Evolutionary conservation across 1,140 invertebrate genomes (phyloP), one percentile per base, ranked within the genome.

Genomic region (Cyclargus thomasi): DNA sequence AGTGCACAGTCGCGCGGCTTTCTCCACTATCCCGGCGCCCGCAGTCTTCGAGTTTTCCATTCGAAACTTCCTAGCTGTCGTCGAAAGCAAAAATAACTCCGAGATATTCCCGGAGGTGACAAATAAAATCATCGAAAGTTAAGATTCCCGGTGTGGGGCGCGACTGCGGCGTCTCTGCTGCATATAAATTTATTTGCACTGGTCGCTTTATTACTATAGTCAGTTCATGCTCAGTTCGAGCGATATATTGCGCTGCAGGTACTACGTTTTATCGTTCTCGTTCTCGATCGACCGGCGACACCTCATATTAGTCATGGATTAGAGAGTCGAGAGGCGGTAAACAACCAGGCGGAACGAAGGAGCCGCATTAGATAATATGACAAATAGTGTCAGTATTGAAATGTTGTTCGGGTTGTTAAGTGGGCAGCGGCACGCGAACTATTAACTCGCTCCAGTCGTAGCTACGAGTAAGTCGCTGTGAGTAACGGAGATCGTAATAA

Each of bases 71-170:
- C 10, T 59, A 22, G 20, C 18, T 59, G 55, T 20, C 18, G 20
- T 22, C 20, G 18, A 59, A 59, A 20, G 18, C 55, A 59, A 59
- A 59, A 59, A 59, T 20, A 59, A 59, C 55, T 59, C 5, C 18
- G 55, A 59, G 7, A 7, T 59, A 59, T 59, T 59, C 55, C 55
- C 55, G 20, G 11, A 59, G 55, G 55, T 21, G 55, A 59, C 18
- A 21, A 18, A 55, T 55, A 55, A 55, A 55, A 55, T 59, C 18
- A 21, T 59, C 55, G 55, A 11, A 59, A 59, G 55, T 59, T 59
- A 7, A 20, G 18, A 20, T 20, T 17, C 53, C 11, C 53, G 18
- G 20, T 8, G 17, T 20, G 20, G 29, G 55, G 20, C 55, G 20
- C 20, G 18, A 59, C 11, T 59, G 55, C 55, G 55, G n/a, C 53